A percentile compares a stretch with the other conserved stretches of the same genome.
Conservation (phyloP, 1,140 invertebrate genomes). For the Papilio aristodemus region DNA sequence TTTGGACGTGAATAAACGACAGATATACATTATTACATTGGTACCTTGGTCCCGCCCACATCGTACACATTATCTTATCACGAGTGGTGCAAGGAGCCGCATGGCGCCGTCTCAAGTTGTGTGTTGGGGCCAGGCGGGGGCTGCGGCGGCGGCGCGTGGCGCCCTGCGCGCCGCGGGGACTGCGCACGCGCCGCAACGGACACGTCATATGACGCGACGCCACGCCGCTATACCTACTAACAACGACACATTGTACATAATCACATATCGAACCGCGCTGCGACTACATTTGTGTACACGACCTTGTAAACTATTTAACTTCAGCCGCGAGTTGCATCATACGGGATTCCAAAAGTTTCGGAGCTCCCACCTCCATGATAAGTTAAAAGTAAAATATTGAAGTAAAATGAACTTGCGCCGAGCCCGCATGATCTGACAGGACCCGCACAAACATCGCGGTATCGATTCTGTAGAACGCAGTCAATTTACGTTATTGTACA, state of each 20-base stretch:
- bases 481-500: background rate
- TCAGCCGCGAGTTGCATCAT: background rate
- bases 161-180: background rate
- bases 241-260: conserved; percentile 8
- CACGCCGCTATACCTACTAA: background rate
- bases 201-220: conserved; percentile 26
- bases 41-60: background rate
- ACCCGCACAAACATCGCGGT: background rate
- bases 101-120: conserved; percentile 22
- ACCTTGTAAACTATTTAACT: background rate
- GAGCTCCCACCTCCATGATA: background rate
- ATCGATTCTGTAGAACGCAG: background rate
- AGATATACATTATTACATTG: no score
- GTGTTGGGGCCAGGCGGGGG: conserved; percentile 26
- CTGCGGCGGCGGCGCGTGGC: conserved; percentile 29
- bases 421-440: background rate
- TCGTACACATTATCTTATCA: conserved; percentile 29
- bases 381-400: no score
- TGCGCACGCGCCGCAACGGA: conserved; percentile 17
- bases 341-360: background rate
- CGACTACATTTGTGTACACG: background rate
- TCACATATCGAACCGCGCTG: background rate
- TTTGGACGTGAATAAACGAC: no score
- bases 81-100: conserved; percentile 16
- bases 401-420: no score